These are phyloP conservation scores for Myiotriccus ornatus DNA, from an alignment of 2,797 vertebrate genomes.

Conservation along the genomic window DNA sequence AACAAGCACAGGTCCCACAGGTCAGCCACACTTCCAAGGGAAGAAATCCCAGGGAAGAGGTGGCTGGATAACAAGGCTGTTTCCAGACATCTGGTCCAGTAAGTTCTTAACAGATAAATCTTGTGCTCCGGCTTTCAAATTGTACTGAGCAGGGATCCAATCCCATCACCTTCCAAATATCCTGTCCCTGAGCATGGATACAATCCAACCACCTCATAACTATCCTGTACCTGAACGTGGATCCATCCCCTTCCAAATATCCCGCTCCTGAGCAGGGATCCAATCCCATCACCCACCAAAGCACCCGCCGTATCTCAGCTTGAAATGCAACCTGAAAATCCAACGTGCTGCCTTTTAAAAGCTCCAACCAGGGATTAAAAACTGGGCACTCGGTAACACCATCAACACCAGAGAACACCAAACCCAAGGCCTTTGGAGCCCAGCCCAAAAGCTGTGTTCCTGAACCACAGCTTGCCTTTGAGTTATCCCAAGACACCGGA, in stretches of 20 bases:
- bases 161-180: not conserved
- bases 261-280: accelerated
- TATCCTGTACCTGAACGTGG: not conserved
- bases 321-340: accelerated
- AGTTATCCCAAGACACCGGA: not conserved
- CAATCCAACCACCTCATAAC: not conserved
- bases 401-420: accelerated
- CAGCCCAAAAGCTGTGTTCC: not conserved
- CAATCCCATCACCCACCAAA: accelerated
- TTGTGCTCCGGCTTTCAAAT: not conserved
- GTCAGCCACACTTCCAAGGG: not conserved
- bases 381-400: accelerated
- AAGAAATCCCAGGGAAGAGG: not conserved
- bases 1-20: not conserved
- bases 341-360: accelerated
- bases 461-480: not conserved
- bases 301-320: accelerated
- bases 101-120: not conserved
- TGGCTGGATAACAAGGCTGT: accelerated
- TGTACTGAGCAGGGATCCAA: not conserved
- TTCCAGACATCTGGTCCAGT: not conserved
- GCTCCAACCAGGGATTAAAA: accelerated
- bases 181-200: accelerated
- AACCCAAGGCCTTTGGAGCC: accelerated
- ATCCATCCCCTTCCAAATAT: not conserved